These are phyloP conservation scores for Callaeas wilsoni DNA, from an alignment of 2,113 vertebrate species.

Conservation along the genomic window DNA sequence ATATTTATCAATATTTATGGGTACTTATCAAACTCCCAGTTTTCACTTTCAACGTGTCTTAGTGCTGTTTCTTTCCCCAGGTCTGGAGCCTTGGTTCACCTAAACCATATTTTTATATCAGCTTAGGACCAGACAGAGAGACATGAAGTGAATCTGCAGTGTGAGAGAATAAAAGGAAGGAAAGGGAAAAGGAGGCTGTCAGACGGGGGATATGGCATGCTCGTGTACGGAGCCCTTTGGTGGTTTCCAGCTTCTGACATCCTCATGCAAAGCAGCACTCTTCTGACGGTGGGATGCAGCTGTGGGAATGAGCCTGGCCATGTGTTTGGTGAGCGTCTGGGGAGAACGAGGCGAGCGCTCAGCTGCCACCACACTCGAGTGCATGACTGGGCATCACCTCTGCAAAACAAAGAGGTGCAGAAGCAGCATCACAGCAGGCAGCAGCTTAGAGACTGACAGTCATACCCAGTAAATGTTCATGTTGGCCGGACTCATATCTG, in stretches of 20 bases:
- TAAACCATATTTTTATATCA: not conserved
- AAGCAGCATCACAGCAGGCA: not conserved
- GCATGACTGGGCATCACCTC: not conserved
- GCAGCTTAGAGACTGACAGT: not conserved
- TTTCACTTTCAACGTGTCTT: not conserved
- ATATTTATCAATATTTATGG: not conserved
- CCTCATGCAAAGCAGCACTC: not conserved
- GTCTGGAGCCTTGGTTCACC: not conserved
- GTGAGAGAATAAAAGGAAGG: not conserved
- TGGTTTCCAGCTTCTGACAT: not conserved
- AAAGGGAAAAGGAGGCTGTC: not conserved
- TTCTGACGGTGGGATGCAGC: not conserved
- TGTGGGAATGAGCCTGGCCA: not conserved
- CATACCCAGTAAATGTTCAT: not conserved
- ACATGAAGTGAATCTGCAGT: not conserved
- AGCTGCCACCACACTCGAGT: not conserved
- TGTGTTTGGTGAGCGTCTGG: slow-evolving; percentile 46
- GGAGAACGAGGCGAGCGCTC: not conserved
- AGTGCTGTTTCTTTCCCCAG: not conserved
- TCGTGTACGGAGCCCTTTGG: not conserved
- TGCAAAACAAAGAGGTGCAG: slow-evolving; percentile 13
- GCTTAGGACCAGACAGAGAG: not conserved
- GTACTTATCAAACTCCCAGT: not conserved
- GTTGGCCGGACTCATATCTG: not conserved
- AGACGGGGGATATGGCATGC: not conserved